Base-by-base conservation (phyloP, 2,888 invertebrate species). In the Torymus tubicola region DNA sequence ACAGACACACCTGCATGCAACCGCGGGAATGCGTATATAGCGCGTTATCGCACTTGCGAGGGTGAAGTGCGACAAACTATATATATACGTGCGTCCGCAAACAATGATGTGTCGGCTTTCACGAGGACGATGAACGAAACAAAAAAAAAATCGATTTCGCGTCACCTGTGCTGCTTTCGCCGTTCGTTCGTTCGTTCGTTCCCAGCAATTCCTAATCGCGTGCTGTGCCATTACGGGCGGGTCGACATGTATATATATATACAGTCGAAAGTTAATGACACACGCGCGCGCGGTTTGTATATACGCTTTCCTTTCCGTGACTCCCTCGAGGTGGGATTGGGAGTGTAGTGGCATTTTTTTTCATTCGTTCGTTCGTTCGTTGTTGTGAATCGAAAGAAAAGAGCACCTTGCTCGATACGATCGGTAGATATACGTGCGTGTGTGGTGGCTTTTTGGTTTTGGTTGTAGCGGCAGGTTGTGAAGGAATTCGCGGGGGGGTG, bases 141-240 rank as follows among this genome's bases (percentile, higher is more conserved):
- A 13, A 18, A 58, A 64, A 79, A 83, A 85, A 86, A 85, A 86
- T 87, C 86, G 87, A 88, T 85, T 52, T 83, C 69, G 71, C 79
- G 72, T 86, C 88, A 88, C 87, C 88, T 88, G 88, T 84, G 71
- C 74, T 72, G 73, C 78, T 53, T 42, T 64, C 68, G 68, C n/a
- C 65, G 50, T 4, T 50, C n/a, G 50, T 13, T 50, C 61, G 52
- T 1, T 24, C 82, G 82, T 61, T 74, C 82, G 84, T 87, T 87
- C 87, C 87, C 87, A 87, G 69, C 63, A 52, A 70, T 52, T 74
- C 60, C 74, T 81, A 78, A 75, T 81, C 74, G 78, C 65, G 16
- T n/a, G 58, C 21, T 68, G 67, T n/a, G 67, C 13, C 21, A 63
- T 61, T 57, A 16, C 4, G 63, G 42, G 18, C 24, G 42, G 60